Percentiles rank a stretch among this genome's conserved stretches.
Evolutionary conservation across 92 coral and sea anemone species (phyloP).

Genomic region (Diadumene lineata): DNA sequence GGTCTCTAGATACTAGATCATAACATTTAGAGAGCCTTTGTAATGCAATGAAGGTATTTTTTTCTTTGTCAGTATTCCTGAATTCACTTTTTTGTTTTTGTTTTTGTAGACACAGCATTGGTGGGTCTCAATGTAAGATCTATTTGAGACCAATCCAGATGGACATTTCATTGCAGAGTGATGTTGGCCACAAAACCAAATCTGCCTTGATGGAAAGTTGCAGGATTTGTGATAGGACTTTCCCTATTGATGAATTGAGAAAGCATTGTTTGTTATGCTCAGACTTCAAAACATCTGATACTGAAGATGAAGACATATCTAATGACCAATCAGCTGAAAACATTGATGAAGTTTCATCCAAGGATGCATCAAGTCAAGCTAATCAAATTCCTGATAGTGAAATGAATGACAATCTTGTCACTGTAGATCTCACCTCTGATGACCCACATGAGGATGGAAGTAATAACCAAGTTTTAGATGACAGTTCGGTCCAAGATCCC

Average conservation of each 20-base stretch:
- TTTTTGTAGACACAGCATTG: neutral
- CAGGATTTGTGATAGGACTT: slow-evolving; percentile 8
- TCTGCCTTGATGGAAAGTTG: neutral
- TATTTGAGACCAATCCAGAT: slow-evolving; percentile 11
- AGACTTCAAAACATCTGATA: neutral
- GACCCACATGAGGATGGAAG: neutral
- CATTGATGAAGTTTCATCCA: neutral
- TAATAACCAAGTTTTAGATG: neutral
- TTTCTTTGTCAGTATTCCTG: no score
- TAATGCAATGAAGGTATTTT: no score
- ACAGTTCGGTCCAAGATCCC: neutral
- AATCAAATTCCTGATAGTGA: slow-evolving; percentile 5
- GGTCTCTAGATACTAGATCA: no score
- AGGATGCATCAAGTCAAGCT: neutral
- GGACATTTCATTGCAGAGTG: slow-evolving; percentile 7
- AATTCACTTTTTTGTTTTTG: no score
- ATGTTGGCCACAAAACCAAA: neutral
- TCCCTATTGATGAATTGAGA: slow-evolving; percentile 11
- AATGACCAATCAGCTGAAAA: neutral
- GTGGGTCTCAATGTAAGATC: neutral
- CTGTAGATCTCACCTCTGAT: slow-evolving; percentile 20
- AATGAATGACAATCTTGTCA: slow-evolving; percentile 6
- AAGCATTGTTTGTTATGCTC: slow-evolving; percentile 9
- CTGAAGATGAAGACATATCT: neutral
- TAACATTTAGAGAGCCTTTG: no score